Conservation (phyloP, 2,888 invertebrate genomes). For the Microdon myrmicae region DNA sequence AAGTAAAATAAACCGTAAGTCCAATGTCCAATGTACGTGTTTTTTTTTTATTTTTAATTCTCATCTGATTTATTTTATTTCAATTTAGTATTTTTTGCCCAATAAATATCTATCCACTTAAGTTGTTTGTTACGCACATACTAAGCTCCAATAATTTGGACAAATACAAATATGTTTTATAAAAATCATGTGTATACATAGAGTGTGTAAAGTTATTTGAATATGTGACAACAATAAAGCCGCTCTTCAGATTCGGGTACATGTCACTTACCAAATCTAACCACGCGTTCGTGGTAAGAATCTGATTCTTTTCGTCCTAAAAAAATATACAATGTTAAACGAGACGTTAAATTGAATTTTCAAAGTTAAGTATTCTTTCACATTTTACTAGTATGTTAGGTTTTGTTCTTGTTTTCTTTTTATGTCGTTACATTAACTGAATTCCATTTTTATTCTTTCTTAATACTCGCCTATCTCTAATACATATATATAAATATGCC, state of each 20-base stretch:
- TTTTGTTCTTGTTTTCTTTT: constrained; percentile 27
- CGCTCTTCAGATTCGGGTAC: constrained; percentile 62
- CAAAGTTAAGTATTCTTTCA: constrained; percentile 27
- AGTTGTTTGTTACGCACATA: constrained; percentile 39
- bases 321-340: constrained; percentile 67
- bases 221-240: constrained; percentile 33
- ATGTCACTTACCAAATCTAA: constrained; percentile 93
- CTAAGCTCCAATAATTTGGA: constrained; percentile 36
- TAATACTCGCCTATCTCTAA: too few species aligned
- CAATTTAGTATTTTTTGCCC: constrained; percentile 26
- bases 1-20: background rate
- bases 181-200: constrained; percentile 24
- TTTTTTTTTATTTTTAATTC: background rate
- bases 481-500: too few species aligned
- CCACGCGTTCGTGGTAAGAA: constrained; percentile 98
- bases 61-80: constrained; percentile 12
- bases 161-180: constrained; percentile 24
- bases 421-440: constrained; percentile 21
- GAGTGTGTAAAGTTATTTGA: constrained; percentile 20
- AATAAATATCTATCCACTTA: constrained; percentile 15
- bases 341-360: constrained; percentile 34
- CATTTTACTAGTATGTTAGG: constrained; percentile 19
- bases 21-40: constrained; percentile 9
- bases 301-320: constrained; percentile 99
- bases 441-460: constrained; percentile 24